A percentile compares a stretch with the other conserved stretches of the same genome.
These are phyloP conservation scores for Gymnogyps californianus DNA, from an alignment of 2,113 vertebrate species.

Conservation along the genomic window DNA sequence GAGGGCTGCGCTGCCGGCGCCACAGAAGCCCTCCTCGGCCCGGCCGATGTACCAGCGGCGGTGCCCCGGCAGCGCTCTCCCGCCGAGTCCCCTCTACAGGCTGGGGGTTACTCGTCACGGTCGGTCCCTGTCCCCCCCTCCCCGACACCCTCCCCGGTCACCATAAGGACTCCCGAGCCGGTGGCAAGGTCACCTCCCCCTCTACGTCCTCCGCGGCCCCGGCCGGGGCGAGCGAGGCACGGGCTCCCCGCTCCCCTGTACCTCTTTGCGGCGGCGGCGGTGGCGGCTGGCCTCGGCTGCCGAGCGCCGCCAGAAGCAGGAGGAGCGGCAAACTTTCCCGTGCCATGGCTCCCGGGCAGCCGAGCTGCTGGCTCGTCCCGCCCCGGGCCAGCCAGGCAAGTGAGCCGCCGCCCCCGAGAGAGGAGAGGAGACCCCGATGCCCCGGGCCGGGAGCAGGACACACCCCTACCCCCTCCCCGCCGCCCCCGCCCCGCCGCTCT, in stretches of 20 bases:
- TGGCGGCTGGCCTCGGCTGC: constrained; percentile 6
- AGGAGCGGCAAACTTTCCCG: not conserved
- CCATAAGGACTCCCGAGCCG: not conserved
- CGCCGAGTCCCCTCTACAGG: not conserved
- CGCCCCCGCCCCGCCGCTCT: not conserved
- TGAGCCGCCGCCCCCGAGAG: not conserved
- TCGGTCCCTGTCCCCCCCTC: not conserved
- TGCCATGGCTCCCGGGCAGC: constrained; percentile 1
- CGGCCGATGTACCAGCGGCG: not conserved
- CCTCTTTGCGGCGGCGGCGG: constrained; percentile 46
- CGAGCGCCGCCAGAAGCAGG: constrained; percentile 28
- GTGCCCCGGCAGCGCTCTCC: not conserved
- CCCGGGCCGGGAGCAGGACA: not conserved
- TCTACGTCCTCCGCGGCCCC: not conserved
- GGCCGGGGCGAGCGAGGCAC: not conserved
- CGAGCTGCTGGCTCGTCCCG: not conserved
- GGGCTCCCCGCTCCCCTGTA: constrained; percentile 6
- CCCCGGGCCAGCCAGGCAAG: not conserved
- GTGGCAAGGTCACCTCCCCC: not conserved
- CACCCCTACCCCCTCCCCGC: not conserved
- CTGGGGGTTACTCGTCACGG: not conserved
- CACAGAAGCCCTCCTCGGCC: not conserved
- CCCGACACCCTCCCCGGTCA: not conserved
- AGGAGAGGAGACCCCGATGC: not conserved
- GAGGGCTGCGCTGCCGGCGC: not conserved